Base-by-base conservation (phyloP, 2,113 vertebrate species). In the Centropristis striata region DNA sequence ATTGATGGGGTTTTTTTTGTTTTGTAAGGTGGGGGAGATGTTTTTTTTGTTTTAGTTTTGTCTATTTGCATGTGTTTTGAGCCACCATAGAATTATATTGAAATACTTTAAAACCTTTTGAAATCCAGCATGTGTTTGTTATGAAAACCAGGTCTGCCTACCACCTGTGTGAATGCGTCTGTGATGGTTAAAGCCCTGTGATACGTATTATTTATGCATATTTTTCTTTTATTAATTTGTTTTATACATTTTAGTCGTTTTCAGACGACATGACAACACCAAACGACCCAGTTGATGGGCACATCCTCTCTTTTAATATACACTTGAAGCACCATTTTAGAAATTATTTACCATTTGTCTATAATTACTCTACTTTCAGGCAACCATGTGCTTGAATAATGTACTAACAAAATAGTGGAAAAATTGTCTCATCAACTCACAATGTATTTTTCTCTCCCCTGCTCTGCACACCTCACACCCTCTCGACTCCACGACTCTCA, bases 401-500 rank as follows among this genome's bases (percentile, higher is more conserved):
- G 32, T 4, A 13, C 8, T 28, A 46, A 75, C 18, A 70, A 60
- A 65, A 65, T 21, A 8, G 25, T 70, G 12, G 10, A 53, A 54
- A 55, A 32, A 68, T 49, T 2, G 41, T 53, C 47, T 65, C 23
- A 32, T 66, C 64, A 59, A 58, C 53, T 42, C 41, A 3, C 36
- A 6, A 8, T 71, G 59, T 55, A 5, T 66, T 79, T 71, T 54
- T 46, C 73, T 71, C 50, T 58, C 8, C 21, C 25, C 58, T 36
- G 64, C 87, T 75, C 75, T 13, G 36, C 80, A 73, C 67, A 68
- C 46, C 46, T 76, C 81, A 58, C 57, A 51, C 60, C 47, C 67
- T 46, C 65, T 63, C 37, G 53, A 84, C 71, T 63, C 57, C 10
- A 23, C 11, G 46, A 63, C 80, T 71, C 76, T 49, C 91, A 91